Base-by-base conservation (phyloP, 2,888 invertebrate species). In the Pristionchus entomophagus region DNA sequence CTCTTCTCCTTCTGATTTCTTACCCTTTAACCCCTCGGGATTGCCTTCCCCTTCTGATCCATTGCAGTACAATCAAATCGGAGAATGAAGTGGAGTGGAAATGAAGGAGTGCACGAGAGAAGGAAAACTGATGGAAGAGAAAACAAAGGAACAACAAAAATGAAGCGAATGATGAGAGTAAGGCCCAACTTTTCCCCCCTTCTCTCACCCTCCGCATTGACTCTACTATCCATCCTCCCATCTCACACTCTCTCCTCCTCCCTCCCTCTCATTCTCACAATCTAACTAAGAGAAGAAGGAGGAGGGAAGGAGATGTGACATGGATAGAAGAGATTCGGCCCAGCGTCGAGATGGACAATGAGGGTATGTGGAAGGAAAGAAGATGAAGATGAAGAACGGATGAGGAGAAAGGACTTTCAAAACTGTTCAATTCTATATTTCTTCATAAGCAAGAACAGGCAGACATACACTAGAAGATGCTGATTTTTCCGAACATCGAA, bases 221-320 rank as follows among this genome's bases (percentile, higher is more conserved):
- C 41, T 73, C 73, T 73, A n/a, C 73, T 73, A 32, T 35, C 65
- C 65, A 35, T 35, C 65, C 65, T 29, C 29, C 77, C 29, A n/a
- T 80, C 78, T 51, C 51, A 29, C 51, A 29, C 78, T 51, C 78
- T 32, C 78, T 80, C 51, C 51, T n/a, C 19, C 41, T 41, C 65
- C n/a, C 45, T 77, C 77, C 38, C 69, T 77, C 78, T 80, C 78
- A 49, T 80, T 80, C 78, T 80, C 78, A 80, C 35, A 51, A 49
- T 80, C 51, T 80, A 49, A 80, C 49, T 51, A 51, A 80, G 51
- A 51, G 78, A 80, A 80, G 78, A 29, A 29, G 51, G 17, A 17
- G 78, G 77, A n/a, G 49, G 22, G 77, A 51, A 22, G 41, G n/a
- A 73, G 73, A 73, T 73, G 73, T 73, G 73, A 73, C 73, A 73